Conservation (phyloP, 2,797 vertebrate species). For the Scleropages formosus region DNA sequence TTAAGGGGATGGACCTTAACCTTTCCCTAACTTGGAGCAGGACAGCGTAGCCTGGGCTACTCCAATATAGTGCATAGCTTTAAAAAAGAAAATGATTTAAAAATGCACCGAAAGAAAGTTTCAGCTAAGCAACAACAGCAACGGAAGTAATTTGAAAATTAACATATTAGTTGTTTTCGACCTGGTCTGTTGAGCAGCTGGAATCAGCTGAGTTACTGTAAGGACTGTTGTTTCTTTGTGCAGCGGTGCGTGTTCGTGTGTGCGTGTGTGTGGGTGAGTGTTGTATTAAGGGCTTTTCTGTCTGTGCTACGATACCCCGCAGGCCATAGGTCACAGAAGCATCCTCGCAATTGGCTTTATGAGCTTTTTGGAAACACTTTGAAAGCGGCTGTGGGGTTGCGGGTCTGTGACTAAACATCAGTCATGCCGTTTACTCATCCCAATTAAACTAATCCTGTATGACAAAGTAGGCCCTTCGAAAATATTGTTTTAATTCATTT, state of each 20-base stretch:
- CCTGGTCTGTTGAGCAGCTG: not conserved
- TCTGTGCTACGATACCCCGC: constrained; percentile 7
- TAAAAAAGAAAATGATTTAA: too few relatives aligned
- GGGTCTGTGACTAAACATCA: not conserved
- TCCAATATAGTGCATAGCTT: too few relatives aligned
- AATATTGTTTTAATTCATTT: constrained; percentile 4
- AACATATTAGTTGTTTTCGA: too few relatives aligned
- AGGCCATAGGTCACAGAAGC: not conserved
- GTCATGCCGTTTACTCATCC: not conserved
- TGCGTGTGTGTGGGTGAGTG: constrained; percentile 18
- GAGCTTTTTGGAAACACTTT: not conserved
- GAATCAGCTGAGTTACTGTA: not conserved
- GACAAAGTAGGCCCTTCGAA: not conserved
- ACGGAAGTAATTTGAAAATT: too few relatives aligned
- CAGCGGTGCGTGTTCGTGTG: not conserved
- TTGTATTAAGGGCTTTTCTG: not conserved
- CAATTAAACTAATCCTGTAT: not conserved
- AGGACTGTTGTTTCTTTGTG: not conserved
- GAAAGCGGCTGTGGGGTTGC: not conserved
- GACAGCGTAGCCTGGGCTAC: too few relatives aligned
- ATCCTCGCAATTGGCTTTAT: not conserved
- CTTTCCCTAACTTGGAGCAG: too few relatives aligned
- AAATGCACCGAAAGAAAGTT: too few relatives aligned
- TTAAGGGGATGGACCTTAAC: too few relatives aligned
- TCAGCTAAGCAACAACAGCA: too few relatives aligned